These are phyloP conservation scores for Lycocerus yunnanus DNA, from an alignment of 2,888 invertebrate species.

Conservation along the genomic window DNA sequence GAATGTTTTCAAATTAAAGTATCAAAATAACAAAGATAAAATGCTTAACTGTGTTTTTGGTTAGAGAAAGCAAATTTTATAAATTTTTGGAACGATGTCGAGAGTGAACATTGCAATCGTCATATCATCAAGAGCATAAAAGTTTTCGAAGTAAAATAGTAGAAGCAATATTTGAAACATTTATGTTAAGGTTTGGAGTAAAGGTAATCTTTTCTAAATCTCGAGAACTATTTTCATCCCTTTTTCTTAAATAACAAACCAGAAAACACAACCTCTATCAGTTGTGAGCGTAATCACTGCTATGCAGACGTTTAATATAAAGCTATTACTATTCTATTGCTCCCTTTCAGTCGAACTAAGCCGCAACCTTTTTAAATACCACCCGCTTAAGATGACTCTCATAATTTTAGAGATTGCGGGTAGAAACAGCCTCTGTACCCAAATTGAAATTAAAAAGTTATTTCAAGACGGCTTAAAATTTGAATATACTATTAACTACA, in stretches of 20 bases:
- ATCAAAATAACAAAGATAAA: too few relatives aligned
- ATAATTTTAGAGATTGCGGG: slow-evolving; percentile 51
- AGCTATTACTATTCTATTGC: slow-evolving; percentile 55
- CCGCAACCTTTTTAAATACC: slow-evolving; percentile 50
- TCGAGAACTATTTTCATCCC: slow-evolving; percentile 24
- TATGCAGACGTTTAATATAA: slow-evolving; percentile 53
- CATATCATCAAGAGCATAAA: not conserved
- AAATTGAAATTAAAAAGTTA: slow-evolving; percentile 50
- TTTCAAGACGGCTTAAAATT: slow-evolving; percentile 35
- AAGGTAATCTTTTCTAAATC: slow-evolving; percentile 29
- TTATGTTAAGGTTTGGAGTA: slow-evolving; percentile 21
- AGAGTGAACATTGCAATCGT: not conserved
- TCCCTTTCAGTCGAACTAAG: slow-evolving; percentile 48
- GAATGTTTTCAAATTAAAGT: too few relatives aligned
- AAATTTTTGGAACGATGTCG: not conserved
- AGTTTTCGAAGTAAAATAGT: not conserved
- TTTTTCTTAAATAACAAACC: slow-evolving; percentile 17
- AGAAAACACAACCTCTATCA: slow-evolving; percentile 29
- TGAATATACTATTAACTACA: slow-evolving; percentile 35
- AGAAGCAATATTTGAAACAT: slow-evolving; percentile 15
- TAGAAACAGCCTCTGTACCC: slow-evolving; percentile 38
- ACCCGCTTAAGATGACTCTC: slow-evolving; percentile 42
- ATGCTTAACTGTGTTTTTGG: too few relatives aligned
- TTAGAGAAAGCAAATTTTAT: not conserved
- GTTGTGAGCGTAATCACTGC: slow-evolving; percentile 46